A percentile compares a stretch with the other conserved stretches of the same genome.
These are phyloP conservation scores for Apocheima hispidaria DNA, from an alignment of 2,888 invertebrate species.

Conservation along the genomic window DNA sequence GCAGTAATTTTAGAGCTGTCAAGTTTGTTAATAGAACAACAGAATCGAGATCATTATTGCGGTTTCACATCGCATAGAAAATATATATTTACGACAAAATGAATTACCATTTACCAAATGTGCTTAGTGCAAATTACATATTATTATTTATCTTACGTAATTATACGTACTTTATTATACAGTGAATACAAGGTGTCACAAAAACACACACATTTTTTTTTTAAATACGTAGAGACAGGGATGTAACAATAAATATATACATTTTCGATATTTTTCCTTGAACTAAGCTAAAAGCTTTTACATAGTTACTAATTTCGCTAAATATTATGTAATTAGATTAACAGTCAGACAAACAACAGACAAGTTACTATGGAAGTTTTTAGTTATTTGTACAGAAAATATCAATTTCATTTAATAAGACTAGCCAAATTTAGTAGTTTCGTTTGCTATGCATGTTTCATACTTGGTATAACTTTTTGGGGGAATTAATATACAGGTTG, in stretches of 20 bases:
- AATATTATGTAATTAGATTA: slow-evolving; percentile 31
- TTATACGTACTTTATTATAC: too few species aligned
- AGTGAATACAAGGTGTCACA: not conserved
- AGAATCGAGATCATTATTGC: too few species aligned
- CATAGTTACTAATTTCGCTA: slow-evolving; percentile 16
- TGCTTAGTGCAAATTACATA: slow-evolving; percentile 26
- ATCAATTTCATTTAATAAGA: not conserved
- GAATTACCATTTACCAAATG: slow-evolving; percentile 9
- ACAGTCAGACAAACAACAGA: slow-evolving; percentile 33
- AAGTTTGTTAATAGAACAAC: too few species aligned
- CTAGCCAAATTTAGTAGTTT: slow-evolving; percentile 21
- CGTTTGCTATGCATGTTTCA: slow-evolving; percentile 40
- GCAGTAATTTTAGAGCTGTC: too few species aligned
- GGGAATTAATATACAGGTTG: not conserved
- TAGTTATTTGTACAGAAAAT: not conserved
- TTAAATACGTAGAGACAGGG: too few species aligned
- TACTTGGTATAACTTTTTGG: not conserved
- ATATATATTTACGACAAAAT: not conserved
- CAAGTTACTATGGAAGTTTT: slow-evolving; percentile 47
- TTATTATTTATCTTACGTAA: not conserved
- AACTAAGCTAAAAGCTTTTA: slow-evolving; percentile 21
- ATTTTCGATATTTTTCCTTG: not conserved
- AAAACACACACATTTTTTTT: not conserved
- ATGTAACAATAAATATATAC: too few species aligned
- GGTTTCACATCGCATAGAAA: not conserved